Conservation (phyloP, 30 jellyfish, hydroid and myxozoan genomes). For the Aurelia aurita region DNA sequence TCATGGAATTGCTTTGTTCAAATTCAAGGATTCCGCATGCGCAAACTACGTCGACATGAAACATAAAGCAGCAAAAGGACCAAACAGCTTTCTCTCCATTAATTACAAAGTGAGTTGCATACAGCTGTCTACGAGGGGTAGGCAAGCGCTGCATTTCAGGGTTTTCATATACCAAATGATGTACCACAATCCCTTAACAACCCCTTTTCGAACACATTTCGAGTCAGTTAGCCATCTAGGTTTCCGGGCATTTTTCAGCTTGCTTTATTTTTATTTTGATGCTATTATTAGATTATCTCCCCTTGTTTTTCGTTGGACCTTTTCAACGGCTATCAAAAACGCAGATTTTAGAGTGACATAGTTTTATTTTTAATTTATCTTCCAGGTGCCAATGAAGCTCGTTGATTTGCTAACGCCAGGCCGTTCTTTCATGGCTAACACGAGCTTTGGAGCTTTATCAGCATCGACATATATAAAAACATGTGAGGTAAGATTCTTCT, state of each 20-base stretch:
- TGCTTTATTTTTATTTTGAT: no score
- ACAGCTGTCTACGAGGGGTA: not conserved
- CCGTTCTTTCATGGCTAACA: slow-evolving; percentile 18
- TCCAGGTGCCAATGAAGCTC: slow-evolving; percentile 61
- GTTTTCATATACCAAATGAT: not conserved
- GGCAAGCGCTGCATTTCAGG: not conserved
- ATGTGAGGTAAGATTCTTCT: not conserved
- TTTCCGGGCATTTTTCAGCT: no score
- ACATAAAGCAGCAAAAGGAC: slow-evolving; percentile 16
- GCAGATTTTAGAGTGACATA: no score
- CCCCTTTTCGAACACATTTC: no score
- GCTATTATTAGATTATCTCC: no score
- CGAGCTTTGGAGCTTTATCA: slow-evolving; percentile 44
- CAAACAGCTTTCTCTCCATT: slow-evolving; percentile 29
- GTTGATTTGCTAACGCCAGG: slow-evolving; percentile 52
- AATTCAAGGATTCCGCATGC: slow-evolving; percentile 36
- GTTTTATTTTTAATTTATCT: not conserved
- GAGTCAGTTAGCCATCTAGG: no score
- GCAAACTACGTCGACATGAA: slow-evolving; percentile 36
- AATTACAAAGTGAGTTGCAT: slow-evolving; percentile 39
- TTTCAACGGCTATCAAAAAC: no score
- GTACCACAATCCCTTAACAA: not conserved
- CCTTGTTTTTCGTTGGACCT: no score
- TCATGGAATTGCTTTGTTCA: slow-evolving; percentile 55
- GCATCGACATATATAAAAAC: slow-evolving; percentile 21